These are phyloP conservation scores for Cyaniris semiargus DNA, from an alignment of 2,888 invertebrate genomes.

Conservation along the genomic window DNA sequence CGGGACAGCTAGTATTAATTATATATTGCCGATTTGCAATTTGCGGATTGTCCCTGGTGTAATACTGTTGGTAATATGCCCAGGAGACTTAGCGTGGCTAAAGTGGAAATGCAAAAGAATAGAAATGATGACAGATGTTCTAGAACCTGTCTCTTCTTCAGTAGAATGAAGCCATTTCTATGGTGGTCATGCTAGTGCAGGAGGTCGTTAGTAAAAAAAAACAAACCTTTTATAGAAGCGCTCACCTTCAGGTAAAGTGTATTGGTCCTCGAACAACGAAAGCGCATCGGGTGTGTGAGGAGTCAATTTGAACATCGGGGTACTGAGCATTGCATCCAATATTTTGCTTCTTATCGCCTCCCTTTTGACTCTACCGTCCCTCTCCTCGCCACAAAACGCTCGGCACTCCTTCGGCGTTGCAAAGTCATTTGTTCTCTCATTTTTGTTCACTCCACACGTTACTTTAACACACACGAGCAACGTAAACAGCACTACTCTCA, in stretches of 20 bases:
- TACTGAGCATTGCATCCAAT: conserved; percentile 61
- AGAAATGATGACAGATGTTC: no score
- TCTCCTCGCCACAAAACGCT: not conserved
- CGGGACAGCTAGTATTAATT: no score
- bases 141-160: no score
- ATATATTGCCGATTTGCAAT: no score
- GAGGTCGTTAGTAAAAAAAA: no score
- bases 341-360: conserved; percentile 52
- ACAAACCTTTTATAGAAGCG: no score
- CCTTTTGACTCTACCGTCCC: not conserved
- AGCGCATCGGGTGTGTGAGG: conserved; percentile 55
- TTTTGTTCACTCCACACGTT: not conserved
- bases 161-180: no score
- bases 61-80: no score
- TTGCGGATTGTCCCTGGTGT: no score
- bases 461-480: conserved; percentile 8
- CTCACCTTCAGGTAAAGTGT: conserved; percentile 63
- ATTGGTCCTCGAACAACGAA: conserved; percentile 57
- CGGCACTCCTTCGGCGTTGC: conserved; percentile 4
- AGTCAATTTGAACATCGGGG: conserved; percentile 52
- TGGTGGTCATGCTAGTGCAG: no score
- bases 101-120: no score
- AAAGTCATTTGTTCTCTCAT: not conserved
- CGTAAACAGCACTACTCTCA: not conserved
- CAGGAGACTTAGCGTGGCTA: no score